Evolutionary conservation across 2,888 invertebrate genomes (phyloP).

Genomic region (Epirrhoe tristata): DNA sequence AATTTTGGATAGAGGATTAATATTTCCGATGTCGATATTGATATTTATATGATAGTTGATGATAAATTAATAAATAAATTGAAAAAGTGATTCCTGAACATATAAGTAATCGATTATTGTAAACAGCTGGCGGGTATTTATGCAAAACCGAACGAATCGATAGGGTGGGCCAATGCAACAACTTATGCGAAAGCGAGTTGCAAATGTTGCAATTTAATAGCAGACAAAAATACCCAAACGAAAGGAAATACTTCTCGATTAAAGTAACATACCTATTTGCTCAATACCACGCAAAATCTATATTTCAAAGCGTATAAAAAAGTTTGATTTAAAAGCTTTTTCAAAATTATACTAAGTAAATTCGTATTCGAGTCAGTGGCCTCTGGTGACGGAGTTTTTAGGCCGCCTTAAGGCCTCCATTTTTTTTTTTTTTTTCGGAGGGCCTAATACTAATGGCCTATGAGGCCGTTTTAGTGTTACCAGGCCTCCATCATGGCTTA

Average conservation of each 20-base stretch:
- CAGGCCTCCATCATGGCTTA: no score
- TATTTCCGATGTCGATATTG: conserved; percentile 28
- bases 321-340: no score
- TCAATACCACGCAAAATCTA: background rate
- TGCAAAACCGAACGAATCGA: conserved; percentile 77
- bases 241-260: background rate
- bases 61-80: background rate
- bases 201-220: no score
- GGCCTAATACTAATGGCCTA: no score
- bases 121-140: conserved; percentile 83
- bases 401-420: no score
- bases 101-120: conserved; percentile 82
- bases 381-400: no score
- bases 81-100: conserved; percentile 69
- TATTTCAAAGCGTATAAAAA: no score
- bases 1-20: background rate
- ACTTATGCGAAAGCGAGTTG: conserved; percentile 29
- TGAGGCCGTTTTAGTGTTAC: no score
- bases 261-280: background rate
- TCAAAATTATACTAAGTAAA: no score
- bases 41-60: conserved; percentile 77
- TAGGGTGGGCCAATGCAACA: conserved; percentile 74
- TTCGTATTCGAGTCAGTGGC: no score
- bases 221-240: background rate
- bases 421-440: no score